These are phyloP conservation scores for Sorex fumeus DNA, from an alignment of 2,113 vertebrate genomes.

Conservation along the genomic window DNA sequence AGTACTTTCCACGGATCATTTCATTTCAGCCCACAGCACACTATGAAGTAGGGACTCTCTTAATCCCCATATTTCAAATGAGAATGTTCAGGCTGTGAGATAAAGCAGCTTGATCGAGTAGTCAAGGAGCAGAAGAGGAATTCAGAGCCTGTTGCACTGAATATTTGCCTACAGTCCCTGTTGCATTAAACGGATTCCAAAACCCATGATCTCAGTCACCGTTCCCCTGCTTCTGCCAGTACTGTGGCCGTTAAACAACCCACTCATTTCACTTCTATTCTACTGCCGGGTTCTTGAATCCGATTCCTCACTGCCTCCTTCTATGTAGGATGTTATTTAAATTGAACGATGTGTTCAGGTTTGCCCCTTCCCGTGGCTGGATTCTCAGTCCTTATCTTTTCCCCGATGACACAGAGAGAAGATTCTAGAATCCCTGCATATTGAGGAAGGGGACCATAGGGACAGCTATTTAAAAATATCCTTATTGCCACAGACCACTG, in stretches of 20 bases:
- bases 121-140: constrained; percentile 46
- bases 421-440: neutral
- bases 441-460: neutral
- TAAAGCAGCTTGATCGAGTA: neutral
- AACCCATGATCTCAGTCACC: constrained; percentile 7
- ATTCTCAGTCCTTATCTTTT: constrained; percentile 10
- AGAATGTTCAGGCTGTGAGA: constrained; percentile 45
- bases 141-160: neutral
- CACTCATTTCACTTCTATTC: neutral
- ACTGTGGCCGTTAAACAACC: neutral
- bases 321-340: neutral
- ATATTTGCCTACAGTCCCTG: constrained; percentile 1
- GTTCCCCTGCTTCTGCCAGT: neutral
- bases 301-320: neutral
- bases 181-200: constrained; percentile 29
- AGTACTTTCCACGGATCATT: constrained; percentile 37
- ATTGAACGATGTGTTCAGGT: neutral
- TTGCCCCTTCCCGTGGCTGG: neutral
- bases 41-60: neutral
- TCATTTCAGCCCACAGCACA: constrained; percentile 42
- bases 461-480: neutral
- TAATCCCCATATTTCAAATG: constrained; percentile 47
- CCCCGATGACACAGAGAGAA: neutral
- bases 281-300: neutral
- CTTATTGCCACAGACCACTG: neutral